Percentiles rank a stretch among this genome's conserved stretches.
Conservation (phyloP, 2,888 invertebrate species). For the Amphipyra berbera region DNA sequence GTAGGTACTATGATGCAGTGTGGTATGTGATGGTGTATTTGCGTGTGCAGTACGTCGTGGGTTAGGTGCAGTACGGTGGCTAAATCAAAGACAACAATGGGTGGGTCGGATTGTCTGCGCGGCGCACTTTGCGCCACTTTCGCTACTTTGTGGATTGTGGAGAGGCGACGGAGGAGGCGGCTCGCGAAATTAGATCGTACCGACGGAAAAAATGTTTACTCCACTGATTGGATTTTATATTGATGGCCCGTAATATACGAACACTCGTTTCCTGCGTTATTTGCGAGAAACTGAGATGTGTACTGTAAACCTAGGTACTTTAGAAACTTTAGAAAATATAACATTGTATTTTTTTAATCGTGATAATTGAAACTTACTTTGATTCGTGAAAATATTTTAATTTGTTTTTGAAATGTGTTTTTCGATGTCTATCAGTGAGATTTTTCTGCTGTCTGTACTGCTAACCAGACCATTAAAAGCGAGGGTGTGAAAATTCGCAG, state of each 20-base stretch:
- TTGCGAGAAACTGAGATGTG: slow-evolving; percentile 22
- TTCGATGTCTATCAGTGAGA: background rate
- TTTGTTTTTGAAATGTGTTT: background rate
- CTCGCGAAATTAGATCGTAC: slow-evolving; percentile 81
- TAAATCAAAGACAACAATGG: slow-evolving; percentile 86
- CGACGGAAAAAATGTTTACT: slow-evolving; percentile 64
- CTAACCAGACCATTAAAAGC: slow-evolving; percentile 83
- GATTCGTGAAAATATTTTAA: background rate
- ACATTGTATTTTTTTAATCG: background rate
- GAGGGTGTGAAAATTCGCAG: slow-evolving; percentile 86
- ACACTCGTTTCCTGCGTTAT: slow-evolving; percentile 6
- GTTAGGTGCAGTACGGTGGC: slow-evolving; percentile 64
- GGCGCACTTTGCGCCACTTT: slow-evolving; percentile 84
- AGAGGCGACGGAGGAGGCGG: slow-evolving; percentile 71
- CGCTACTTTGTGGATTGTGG: slow-evolving; percentile 83
- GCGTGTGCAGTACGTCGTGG: slow-evolving; percentile 39
- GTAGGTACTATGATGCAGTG: background rate
- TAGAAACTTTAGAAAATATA: slow-evolving; percentile 3
- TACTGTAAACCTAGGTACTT: slow-evolving; percentile 12
- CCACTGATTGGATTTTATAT: slow-evolving; percentile 53
- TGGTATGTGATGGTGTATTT: slow-evolving; percentile 39
- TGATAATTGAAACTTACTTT: background rate
- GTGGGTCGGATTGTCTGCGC: slow-evolving; percentile 79
- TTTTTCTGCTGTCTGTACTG: slow-evolving; percentile 74
- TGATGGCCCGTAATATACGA: slow-evolving; percentile 39